A percentile compares a stretch with the other conserved stretches of the same genome.
These are phyloP conservation scores for Poeciliopsis paucimaculata DNA, from an alignment of 2,797 vertebrate species.

Conservation along the genomic window DNA sequence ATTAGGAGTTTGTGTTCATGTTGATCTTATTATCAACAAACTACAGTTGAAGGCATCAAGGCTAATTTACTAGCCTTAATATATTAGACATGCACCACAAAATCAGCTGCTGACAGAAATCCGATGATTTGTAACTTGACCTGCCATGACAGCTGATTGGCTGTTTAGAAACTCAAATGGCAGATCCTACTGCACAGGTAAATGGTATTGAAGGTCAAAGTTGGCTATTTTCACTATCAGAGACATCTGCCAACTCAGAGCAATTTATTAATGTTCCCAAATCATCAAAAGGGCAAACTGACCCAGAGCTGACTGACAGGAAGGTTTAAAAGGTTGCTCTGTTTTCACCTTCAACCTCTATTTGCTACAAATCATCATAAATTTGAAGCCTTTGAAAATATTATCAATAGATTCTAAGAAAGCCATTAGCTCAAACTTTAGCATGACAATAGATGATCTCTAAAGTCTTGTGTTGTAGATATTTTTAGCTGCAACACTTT, in stretches of 20 bases:
- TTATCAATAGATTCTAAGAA: neutral
- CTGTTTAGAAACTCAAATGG: neutral
- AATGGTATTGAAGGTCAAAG: neutral
- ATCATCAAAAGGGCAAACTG: neutral
- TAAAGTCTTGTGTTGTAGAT: neutral
- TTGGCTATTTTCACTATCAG: neutral
- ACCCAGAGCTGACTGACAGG: neutral
- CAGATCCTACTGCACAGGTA: neutral
- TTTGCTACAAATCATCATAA: neutral
- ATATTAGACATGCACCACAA: neutral
- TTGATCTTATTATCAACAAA: conserved; percentile 4
- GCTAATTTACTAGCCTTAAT: neutral
- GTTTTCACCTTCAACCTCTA: neutral
- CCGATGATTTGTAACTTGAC: neutral
- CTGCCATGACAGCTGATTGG: neutral
- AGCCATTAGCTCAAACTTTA: neutral
- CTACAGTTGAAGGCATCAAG: neutral
- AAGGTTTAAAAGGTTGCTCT: neutral
- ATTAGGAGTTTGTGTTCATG: conserved; percentile 15
- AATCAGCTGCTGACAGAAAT: neutral
- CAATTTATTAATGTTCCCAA: neutral
- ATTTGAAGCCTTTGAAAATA: neutral
- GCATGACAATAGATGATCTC: neutral
- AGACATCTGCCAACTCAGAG: neutral
- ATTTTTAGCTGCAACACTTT: neutral